Evolutionary conservation across 2,113 vertebrate genomes (phyloP), one percentile per base, ranked within the genome.

Genomic region (Oncorhynchus mykiss): DNA sequence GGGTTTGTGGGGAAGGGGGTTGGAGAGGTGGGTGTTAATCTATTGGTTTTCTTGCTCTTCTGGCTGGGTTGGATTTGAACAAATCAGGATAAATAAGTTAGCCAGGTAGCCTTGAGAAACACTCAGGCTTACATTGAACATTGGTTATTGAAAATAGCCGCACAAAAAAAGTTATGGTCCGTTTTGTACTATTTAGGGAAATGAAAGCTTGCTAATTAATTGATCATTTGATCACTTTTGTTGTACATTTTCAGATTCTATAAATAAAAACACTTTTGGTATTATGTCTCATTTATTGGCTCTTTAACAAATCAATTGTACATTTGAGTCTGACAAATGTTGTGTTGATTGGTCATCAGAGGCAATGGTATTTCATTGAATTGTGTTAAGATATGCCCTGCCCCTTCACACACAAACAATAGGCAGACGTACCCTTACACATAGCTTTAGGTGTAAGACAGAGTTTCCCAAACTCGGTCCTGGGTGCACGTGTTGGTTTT

Each of bases 221-320:
- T 62, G n/a, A 22, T 60, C n/a, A 7, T 62, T 16, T 22, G 3
- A 11, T 24, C 9, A 11, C 24, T 62, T 5, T 62, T 62, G 18
- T 62, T 62, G 59, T 62, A 62, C n/a, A 62, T 62, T 62, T 62
- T 22, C 59, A 62, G 59, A 24, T 62, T 62, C n/a, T 62, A 62
- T 62, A 62, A 62, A 62, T 62, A 62, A 60, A 60, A 22, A 22
- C 59, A 60, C 7, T 45, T 62, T 8, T 54, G 51, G 51, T 62
- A 22, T 11, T 62, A 22, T 11, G 59, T 22, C 6, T 60, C 59
- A 60, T 62, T 62, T 62, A 24, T 62, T 62, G 18, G 18, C 2
- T 22, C 24, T 62, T 18, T 16, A 54, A 18, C 51, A 62, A 62
- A 62, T 22, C n/a, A 62, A 99, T 98, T 98, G 97, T 97, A 89